phyloP scores from a whole-genome alignment of 2,113 vertebrate species.

The Hippocampus mohnikei region DNA sequence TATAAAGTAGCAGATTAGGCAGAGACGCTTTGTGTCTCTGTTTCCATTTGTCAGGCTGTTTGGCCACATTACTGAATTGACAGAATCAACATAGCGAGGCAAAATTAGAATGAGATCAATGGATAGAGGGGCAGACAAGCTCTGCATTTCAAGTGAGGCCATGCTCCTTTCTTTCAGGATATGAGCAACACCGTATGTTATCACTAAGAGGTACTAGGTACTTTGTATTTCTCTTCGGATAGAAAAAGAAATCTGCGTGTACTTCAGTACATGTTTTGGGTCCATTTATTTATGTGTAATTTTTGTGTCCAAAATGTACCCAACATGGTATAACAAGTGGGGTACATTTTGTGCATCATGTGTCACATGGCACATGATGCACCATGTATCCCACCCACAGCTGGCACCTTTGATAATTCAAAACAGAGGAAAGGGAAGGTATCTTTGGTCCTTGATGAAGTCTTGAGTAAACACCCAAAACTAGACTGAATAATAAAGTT shows the following conservation, averaged over 20 bases:
- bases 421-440: too few species aligned
- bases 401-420: too few species aligned
- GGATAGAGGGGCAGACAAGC: conserved; percentile 13
- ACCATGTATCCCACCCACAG: neutral
- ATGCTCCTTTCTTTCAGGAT: neutral
- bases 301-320: neutral
- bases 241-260: neutral
- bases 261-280: neutral
- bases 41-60: conserved; percentile 60
- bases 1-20: conserved; percentile 69
- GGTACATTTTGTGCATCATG: too few species aligned
- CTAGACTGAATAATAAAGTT: neutral
- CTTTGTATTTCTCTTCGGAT: neutral
- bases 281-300: neutral
- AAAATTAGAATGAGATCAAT: conserved; percentile 57
- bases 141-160: conserved; percentile 25
- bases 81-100: conserved; percentile 38
- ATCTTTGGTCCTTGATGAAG: neutral
- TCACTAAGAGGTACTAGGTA: neutral
- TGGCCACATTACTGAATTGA: conserved; percentile 51
- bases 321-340: neutral
- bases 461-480: neutral
- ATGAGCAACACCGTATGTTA: neutral
- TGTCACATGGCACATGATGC: neutral
- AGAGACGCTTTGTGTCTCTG: conserved; percentile 41